A percentile compares a stretch with the other conserved stretches of the same genome.
Evolutionary conservation across 92 coral and sea anemone species (phyloP).

Genomic region (Paramuricea clavata): DNA sequence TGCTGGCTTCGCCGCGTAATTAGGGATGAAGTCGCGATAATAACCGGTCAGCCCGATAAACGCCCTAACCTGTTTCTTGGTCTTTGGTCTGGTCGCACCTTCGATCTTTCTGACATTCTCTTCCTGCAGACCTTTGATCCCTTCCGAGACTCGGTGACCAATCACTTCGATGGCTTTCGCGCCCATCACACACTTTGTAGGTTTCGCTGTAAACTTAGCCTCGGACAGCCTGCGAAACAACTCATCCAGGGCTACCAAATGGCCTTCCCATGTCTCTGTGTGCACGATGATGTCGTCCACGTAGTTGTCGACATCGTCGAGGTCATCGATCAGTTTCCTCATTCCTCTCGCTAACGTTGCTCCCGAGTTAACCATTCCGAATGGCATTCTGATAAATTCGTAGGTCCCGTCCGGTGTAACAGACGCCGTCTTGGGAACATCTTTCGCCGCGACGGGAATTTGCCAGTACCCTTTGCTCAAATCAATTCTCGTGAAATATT

Average conservation of each 20-base stretch:
- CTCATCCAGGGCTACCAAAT: constrained; percentile 14
- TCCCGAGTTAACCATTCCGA: constrained; percentile 52
- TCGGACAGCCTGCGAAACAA: neutral
- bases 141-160: constrained; percentile 46
- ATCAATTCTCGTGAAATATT: constrained; percentile 25
- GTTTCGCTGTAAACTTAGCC: constrained; percentile 36
- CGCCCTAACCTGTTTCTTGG: constrained; percentile 65
- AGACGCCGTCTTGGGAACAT: constrained; percentile 47
- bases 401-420: constrained; percentile 42
- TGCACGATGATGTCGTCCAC: neutral
- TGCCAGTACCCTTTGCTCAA: constrained; percentile 62
- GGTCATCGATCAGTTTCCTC: constrained; percentile 40
- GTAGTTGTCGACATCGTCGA: neutral
- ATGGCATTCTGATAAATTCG: constrained; percentile 56
- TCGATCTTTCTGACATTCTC: constrained; percentile 30
- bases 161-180: constrained; percentile 32
- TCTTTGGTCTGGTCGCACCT: constrained; percentile 27
- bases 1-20: constrained; percentile 58
- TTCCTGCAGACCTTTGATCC: constrained; percentile 27
- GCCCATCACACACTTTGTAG: constrained; percentile 46
- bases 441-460: constrained; percentile 43
- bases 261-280: constrained; percentile 53
- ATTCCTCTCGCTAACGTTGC: constrained; percentile 66
- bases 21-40: constrained; percentile 68
- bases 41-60: constrained; percentile 62